These are phyloP conservation scores for Setipinna tenuifilis DNA, from an alignment of 2,797 vertebrate species.

Conservation along the genomic window DNA sequence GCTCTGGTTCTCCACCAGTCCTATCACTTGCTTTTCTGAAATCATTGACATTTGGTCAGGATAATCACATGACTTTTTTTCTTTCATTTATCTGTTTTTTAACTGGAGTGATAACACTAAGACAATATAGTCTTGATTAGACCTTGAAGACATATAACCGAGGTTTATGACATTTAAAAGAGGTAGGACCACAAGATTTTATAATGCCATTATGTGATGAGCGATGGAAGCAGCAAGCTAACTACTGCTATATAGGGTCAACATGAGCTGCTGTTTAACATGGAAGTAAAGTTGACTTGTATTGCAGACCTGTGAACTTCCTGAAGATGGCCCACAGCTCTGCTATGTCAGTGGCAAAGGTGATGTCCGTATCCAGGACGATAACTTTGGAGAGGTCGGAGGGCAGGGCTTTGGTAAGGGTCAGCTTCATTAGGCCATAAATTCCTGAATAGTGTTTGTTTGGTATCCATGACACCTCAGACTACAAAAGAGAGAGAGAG, in stretches of 20 bases:
- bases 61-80: too few species aligned
- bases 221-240: not conserved
- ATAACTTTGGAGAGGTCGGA: constrained; percentile 89
- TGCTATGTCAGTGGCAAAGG: constrained; percentile 93
- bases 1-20: constrained; percentile 96
- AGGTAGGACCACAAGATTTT: not conserved
- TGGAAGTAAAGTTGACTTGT: not conserved
- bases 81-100: too few species aligned
- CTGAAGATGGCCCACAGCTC: constrained; percentile 95
- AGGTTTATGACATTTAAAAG: not conserved
- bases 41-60: not conserved
- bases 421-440: constrained; percentile 96
- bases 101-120: too few species aligned
- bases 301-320: constrained; percentile 86
- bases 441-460: constrained; percentile 98
- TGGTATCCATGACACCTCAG: constrained; percentile 95
- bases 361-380: constrained; percentile 96
- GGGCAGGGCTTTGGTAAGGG: constrained; percentile 87
- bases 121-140: too few species aligned
- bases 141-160: not conserved
- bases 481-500: constrained; percentile 68
- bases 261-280: not conserved
- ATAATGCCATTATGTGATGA: not conserved
- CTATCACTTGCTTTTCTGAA: constrained; percentile 91
- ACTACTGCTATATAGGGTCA: not conserved